Percentiles rank a stretch among this genome's conserved stretches.
Evolutionary conservation across 2,113 vertebrate species (phyloP).

Genomic region (Pachycephala philippinensis): DNA sequence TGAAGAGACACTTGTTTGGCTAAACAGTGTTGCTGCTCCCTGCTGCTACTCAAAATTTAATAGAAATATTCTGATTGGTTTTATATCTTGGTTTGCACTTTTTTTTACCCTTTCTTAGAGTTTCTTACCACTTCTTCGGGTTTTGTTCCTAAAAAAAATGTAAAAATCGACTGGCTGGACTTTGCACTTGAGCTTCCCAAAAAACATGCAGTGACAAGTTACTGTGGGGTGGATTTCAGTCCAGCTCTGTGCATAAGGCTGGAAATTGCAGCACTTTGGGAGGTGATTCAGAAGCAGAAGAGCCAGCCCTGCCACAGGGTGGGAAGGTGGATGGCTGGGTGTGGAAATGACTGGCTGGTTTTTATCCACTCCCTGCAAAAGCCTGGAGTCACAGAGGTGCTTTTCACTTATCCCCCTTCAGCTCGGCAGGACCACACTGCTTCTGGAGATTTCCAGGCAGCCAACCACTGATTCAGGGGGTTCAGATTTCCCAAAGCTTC

Average conservation of each 20-base stretch:
- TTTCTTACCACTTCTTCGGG: neutral
- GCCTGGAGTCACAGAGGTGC: neutral
- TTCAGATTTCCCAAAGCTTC: neutral
- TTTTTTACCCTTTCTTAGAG: neutral
- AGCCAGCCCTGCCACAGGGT: neutral
- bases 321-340: neutral
- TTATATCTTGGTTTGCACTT: neutral
- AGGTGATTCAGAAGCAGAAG: conserved; percentile 13
- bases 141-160: neutral
- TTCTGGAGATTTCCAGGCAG: neutral
- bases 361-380: neutral
- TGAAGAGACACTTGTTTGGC: neutral
- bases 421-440: neutral
- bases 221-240: neutral
- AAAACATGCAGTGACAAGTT: neutral
- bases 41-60: neutral
- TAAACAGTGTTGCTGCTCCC: neutral
- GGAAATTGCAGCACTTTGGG: neutral
- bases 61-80: neutral
- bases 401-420: neutral
- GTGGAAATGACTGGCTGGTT: neutral
- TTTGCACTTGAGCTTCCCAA: neutral
- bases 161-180: neutral
- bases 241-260: neutral
- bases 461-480: neutral